Percentiles rank a stretch among this genome's conserved stretches.
These are phyloP conservation scores for Nemapogon koenigi DNA, from an alignment of 2,888 invertebrate species.

Conservation along the genomic window DNA sequence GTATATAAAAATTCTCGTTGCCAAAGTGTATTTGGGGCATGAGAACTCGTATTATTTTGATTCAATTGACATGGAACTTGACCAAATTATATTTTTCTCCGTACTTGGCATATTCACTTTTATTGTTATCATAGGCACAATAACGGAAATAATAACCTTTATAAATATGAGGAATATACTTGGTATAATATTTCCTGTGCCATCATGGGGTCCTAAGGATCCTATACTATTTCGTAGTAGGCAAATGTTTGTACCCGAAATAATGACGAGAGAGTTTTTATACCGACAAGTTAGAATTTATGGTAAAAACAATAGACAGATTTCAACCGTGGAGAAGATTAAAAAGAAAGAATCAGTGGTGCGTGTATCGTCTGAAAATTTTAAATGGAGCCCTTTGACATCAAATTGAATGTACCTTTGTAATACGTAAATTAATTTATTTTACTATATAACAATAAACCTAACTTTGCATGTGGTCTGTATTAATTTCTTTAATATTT, in stretches of 20 bases:
- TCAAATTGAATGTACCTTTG: too few species aligned
- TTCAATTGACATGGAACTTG: constrained; percentile 19
- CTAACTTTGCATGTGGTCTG: constrained; percentile 94
- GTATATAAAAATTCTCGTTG: constrained; percentile 22
- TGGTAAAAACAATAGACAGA: constrained; percentile 32
- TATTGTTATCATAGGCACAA: constrained; percentile 27
- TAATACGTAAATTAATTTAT: too few species aligned
- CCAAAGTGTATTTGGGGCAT: constrained; percentile 16
- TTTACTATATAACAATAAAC: constrained; percentile 49
- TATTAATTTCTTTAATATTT: too few species aligned
- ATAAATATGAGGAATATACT: constrained; percentile 19
- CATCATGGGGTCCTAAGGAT: constrained; percentile 44
- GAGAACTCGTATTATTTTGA: constrained; percentile 25
- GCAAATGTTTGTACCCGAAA: constrained; percentile 53
- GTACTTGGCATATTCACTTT: constrained; percentile 27
- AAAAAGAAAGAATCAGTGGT: too few species aligned
- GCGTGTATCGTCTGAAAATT: too few species aligned
- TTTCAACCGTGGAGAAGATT: too few species aligned
- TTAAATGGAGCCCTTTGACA: too few species aligned
- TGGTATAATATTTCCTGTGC: constrained; percentile 25
- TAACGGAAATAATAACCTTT: constrained; percentile 25
- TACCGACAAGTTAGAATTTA: constrained; percentile 50
- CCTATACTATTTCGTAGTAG: constrained; percentile 40
- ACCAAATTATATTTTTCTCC: constrained; percentile 28
- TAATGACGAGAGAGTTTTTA: constrained; percentile 57